Percentiles rank a stretch among this genome's conserved stretches.
Conservation (phyloP, 1,140 invertebrate species). For the Polyergus mexicanus region DNA sequence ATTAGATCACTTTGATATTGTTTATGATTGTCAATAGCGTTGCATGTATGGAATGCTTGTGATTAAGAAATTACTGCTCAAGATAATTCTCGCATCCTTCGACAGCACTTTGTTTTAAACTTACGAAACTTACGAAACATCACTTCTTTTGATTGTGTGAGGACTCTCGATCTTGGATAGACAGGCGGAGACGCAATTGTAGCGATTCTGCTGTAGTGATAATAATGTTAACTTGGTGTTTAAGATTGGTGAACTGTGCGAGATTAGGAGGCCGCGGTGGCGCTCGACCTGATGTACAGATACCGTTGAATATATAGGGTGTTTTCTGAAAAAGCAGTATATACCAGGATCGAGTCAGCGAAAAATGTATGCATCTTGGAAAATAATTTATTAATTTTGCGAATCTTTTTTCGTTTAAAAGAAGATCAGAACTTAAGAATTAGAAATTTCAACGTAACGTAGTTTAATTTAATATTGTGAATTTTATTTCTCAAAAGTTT, state of each 20-base stretch:
- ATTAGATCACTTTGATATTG: conserved; percentile 1
- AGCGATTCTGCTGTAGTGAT: conserved; percentile 74
- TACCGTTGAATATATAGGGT: conserved; percentile 54
- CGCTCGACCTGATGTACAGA: conserved; percentile 71
- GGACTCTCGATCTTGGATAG: conserved; percentile 47
- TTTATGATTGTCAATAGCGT: not conserved
- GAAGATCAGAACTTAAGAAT: not conserved
- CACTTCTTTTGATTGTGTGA: conserved; percentile 47
- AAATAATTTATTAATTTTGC: conserved; percentile 1
- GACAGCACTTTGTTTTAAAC: conserved; percentile 35
- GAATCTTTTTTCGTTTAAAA: not conserved
- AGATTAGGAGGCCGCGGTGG: conserved; percentile 55
- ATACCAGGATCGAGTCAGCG: not conserved
- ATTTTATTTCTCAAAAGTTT: conserved; percentile 15
- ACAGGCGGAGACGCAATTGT: conserved; percentile 50
- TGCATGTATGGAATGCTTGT: not conserved
- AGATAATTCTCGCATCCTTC: conserved; percentile 10
- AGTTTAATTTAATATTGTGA: not conserved
- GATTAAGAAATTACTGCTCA: conserved; percentile 48
- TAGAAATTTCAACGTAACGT: not conserved
- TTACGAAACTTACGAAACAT: conserved; percentile 19
- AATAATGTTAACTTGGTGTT: conserved; percentile 76
- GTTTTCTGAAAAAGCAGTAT: conserved; percentile 27
- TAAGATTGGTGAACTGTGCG: conserved; percentile 71
- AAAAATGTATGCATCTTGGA: not conserved